Conservation (phyloP, 2,113 vertebrate genomes). For the Carassius carassius region DNA sequence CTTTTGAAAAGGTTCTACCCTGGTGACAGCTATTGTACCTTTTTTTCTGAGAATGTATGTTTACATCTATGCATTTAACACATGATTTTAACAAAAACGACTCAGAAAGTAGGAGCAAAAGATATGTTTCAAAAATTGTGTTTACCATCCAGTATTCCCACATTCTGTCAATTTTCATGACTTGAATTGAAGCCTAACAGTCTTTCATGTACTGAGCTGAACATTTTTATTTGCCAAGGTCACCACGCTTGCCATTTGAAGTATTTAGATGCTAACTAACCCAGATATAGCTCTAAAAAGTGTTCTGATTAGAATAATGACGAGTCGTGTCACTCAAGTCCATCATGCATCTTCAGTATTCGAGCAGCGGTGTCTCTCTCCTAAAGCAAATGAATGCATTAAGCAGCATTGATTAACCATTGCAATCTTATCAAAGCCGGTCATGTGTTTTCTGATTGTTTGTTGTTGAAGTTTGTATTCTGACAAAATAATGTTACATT, state of each 20-base stretch:
- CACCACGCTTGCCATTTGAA: neutral
- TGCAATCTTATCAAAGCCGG: neutral
- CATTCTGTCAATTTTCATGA: neutral
- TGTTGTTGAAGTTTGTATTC: no score
- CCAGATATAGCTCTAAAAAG: neutral
- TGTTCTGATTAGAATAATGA: neutral
- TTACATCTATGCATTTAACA: neutral
- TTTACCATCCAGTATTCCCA: neutral
- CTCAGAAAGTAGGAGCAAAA: no score
- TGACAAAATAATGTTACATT: neutral
- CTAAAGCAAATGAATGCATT: slow-evolving; percentile 48
- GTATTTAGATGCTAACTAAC: neutral
- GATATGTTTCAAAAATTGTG: no score
- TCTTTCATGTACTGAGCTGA: neutral
- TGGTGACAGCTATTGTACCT: no score
- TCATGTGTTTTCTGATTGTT: neutral
- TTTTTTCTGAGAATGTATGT: neutral
- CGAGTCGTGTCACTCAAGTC: neutral
- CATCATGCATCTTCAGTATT: slow-evolving; percentile 1
- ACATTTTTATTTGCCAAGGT: neutral
- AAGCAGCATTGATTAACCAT: neutral
- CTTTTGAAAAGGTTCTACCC: no score
- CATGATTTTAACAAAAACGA: no score
- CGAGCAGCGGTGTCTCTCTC: slow-evolving; percentile 60
- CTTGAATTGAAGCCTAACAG: neutral